phyloP scores from a whole-genome alignment of 2,888 invertebrate species.

The Rotaria sp. region DNA sequence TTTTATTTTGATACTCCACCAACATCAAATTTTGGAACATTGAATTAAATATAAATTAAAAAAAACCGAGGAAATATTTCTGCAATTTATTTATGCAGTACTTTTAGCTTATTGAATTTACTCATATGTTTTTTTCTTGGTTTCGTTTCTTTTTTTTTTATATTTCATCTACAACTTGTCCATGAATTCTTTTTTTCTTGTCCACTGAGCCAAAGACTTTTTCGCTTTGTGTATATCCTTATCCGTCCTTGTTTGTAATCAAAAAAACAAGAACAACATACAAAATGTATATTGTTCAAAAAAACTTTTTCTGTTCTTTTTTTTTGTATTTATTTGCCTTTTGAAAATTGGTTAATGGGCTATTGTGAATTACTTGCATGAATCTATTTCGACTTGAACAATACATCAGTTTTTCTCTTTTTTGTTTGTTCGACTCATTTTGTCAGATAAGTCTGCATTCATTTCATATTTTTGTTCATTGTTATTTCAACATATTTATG shows the following conservation, averaged over 20 bases:
- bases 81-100: background rate
- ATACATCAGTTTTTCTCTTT: background rate
- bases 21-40: constrained; percentile 13
- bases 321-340: background rate
- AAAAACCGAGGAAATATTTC: background rate
- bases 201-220: background rate
- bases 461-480: background rate
- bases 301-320: background rate
- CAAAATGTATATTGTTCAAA: background rate
- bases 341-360: background rate
- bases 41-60: background rate
- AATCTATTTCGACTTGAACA: background rate
- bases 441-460: background rate
- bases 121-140: background rate
- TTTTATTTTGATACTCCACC: constrained; percentile 29
- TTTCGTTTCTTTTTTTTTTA: background rate
- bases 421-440: background rate
- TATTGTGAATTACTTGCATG: background rate
- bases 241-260: background rate
- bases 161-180: background rate
- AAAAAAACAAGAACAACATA: background rate
- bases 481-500: background rate
- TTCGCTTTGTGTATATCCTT: background rate
- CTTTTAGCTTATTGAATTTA: background rate
- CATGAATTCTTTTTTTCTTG: background rate